Evolutionary conservation across 2,888 invertebrate genomes (phyloP).

Genomic region (Tyria jacobaeae): DNA sequence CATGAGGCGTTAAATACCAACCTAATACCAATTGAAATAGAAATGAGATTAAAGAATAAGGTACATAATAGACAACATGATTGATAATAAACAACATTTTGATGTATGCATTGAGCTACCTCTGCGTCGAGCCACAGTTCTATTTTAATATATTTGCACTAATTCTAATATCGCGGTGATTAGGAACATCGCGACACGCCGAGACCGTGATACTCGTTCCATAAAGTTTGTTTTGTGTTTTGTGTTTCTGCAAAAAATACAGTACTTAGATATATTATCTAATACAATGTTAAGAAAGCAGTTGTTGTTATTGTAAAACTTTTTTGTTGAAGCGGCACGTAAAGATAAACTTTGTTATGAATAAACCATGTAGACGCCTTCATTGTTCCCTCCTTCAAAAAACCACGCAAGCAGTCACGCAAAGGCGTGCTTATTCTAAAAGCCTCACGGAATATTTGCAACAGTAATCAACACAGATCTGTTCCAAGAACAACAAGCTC

Average conservation of each 20-base stretch:
- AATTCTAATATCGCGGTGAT: too few species aligned
- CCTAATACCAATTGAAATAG: too few species aligned
- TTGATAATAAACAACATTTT: too few species aligned
- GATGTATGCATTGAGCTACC: too few species aligned
- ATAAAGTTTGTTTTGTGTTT: too few species aligned
- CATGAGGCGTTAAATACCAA: too few species aligned
- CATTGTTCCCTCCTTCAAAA: neutral
- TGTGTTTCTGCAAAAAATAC: too few species aligned
- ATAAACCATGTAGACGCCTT: neutral
- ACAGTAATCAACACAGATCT: conserved; percentile 14
- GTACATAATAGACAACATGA: neutral
- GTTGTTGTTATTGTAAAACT: too few species aligned
- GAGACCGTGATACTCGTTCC: too few species aligned
- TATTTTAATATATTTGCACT: neutral
- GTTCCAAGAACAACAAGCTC: conserved; percentile 18
- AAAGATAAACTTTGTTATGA: neutral
- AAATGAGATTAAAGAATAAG: neutral
- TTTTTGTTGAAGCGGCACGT: neutral
- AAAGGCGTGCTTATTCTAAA: conserved; percentile 2
- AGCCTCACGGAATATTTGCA: conserved; percentile 9
- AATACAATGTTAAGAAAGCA: too few species aligned
- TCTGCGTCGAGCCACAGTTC: neutral
- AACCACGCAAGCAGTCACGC: neutral
- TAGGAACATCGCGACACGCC: too few species aligned
- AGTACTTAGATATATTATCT: too few species aligned